Evolutionary conservation across 2,797 vertebrate species (phyloP).

Genomic region (Carcharodon carcharias): DNA sequence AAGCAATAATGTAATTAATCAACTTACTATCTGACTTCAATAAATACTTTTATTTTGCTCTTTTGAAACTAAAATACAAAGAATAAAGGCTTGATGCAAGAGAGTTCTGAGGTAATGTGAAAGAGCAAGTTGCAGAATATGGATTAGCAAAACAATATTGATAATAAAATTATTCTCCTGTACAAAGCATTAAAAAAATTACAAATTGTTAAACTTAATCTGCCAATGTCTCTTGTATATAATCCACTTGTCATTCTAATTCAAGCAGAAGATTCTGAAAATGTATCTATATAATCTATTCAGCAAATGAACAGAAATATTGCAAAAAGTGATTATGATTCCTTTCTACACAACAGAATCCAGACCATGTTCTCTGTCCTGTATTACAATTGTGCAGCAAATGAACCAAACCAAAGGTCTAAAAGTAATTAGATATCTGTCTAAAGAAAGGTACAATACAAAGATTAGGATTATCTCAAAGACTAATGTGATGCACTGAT

Average conservation of each 20-base stretch:
- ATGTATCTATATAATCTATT: not conserved
- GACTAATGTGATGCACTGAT: not conserved
- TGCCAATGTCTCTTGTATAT: not conserved
- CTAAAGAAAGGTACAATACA: not conserved
- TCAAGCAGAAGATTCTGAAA: not conserved
- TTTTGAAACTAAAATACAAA: not conserved
- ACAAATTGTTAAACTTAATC: not conserved
- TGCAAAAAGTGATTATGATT: not conserved
- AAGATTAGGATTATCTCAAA: not conserved
- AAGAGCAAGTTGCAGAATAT: not conserved
- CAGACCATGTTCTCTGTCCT: not conserved
- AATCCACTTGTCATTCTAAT: not conserved
- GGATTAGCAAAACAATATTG: not conserved
- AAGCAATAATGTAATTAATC: constrained; percentile 7
- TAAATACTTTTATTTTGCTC: not conserved
- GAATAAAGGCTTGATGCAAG: not conserved
- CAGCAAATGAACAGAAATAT: not conserved
- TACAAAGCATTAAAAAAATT: not conserved
- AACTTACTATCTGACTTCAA: not conserved
- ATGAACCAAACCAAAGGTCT: not conserved
- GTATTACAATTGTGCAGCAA: not conserved
- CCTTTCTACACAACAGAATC: not conserved
- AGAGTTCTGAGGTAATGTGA: not conserved
- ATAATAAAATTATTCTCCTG: not conserved
- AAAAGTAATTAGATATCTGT: not conserved